Evolutionary conservation across 2,113 vertebrate genomes (phyloP).

Genomic region (Neopipo cinnamomea): DNA sequence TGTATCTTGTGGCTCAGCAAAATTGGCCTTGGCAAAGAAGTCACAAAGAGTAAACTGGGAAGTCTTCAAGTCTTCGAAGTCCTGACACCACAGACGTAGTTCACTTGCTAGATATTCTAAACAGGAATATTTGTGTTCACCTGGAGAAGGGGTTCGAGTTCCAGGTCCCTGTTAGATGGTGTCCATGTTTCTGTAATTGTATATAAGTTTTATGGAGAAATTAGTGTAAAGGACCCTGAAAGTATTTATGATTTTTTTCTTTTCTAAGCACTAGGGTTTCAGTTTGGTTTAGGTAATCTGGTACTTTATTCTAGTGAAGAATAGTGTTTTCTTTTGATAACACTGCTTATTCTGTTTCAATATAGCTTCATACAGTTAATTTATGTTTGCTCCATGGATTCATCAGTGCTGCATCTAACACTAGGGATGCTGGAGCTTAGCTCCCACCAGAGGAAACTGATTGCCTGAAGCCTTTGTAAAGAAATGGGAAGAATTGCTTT

Average conservation of each 20-base stretch:
- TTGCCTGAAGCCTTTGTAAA: not conserved
- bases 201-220: not conserved
- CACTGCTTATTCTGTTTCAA: not conserved
- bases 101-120: not conserved
- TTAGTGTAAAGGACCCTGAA: not conserved
- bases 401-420: not conserved
- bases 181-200: not conserved
- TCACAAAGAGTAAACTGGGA: not conserved
- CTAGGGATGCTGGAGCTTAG: not conserved
- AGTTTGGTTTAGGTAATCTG: not conserved
- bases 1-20: not conserved
- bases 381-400: not conserved
- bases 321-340: not conserved
- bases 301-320: not conserved
- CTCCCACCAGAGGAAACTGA: not conserved
- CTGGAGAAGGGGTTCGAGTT: not conserved
- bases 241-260: not conserved
- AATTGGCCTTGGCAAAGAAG: not conserved
- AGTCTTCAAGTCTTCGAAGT: not conserved
- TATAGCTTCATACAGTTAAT: not conserved
- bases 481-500: not conserved
- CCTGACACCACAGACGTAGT: not conserved
- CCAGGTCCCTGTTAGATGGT: not conserved
- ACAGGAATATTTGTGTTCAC: not conserved
- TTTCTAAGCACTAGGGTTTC: not conserved